These are phyloP conservation scores for Pogonophryne albipinna DNA, from an alignment of 2,797 vertebrate genomes.

Conservation along the genomic window DNA sequence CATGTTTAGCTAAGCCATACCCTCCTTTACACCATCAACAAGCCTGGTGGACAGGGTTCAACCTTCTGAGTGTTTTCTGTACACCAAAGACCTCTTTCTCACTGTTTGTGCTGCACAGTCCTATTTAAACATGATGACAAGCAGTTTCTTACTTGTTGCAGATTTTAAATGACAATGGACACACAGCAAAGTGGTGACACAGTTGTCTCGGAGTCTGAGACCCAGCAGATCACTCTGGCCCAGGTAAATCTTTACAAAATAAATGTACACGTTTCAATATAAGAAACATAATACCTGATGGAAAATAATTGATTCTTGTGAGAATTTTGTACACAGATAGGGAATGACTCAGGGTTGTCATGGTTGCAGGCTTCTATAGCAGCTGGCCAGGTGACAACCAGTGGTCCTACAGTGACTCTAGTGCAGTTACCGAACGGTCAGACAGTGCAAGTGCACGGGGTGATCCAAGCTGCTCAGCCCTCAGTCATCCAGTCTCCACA, in stretches of 20 bases:
- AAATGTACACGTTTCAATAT: not conserved
- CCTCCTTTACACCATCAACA: conserved; percentile 47
- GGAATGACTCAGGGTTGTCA: conserved; percentile 23
- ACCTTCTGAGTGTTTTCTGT: not conserved
- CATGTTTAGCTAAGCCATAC: conserved; percentile 69
- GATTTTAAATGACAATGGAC: conserved; percentile 99
- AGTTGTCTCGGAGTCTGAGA: conserved; percentile 94
- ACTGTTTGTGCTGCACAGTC: not conserved
- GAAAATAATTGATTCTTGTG: not conserved
- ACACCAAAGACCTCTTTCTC: accelerated
- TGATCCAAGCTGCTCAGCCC: conserved; percentile 98
- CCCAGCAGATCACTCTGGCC: conserved; percentile 95
- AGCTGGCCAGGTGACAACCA: conserved; percentile 90
- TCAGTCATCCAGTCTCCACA: conserved; percentile 99
- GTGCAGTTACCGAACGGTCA: conserved; percentile 98
- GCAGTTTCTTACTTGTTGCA: conserved; percentile 63
- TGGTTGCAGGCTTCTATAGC: conserved; percentile 91
- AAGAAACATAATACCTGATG: not conserved
- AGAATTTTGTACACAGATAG: not conserved
- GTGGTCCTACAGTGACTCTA: conserved; percentile 93
- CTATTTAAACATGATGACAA: not conserved
- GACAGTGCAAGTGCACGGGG: conserved; percentile 98
- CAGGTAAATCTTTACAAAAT: conserved; percentile 86
- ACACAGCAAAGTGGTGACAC: conserved; percentile 96
- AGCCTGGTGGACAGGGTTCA: not conserved